phyloP scores from a whole-genome alignment of 2,797 vertebrate species.

The Myripristis jacobus region DNA sequence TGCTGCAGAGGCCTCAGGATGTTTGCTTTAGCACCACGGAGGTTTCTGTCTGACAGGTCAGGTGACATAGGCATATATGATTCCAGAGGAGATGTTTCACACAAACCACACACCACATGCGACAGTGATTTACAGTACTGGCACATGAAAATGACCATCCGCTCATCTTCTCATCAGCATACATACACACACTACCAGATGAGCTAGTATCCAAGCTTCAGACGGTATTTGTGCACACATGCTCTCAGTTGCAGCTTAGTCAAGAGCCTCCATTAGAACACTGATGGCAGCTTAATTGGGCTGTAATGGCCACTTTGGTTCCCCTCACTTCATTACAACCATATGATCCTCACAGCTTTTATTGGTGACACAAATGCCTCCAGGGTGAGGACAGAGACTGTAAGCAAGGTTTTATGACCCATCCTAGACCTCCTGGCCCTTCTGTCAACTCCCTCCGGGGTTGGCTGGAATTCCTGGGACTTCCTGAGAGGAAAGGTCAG shows the following conservation, averaged over 20 bases:
- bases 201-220: neutral
- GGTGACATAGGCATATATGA: slow-evolving; percentile 57
- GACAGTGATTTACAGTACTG: slow-evolving; percentile 19
- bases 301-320: slow-evolving; percentile 68
- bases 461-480: slow-evolving; percentile 61
- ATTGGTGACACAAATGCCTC: slow-evolving; percentile 54
- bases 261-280: slow-evolving; percentile 61
- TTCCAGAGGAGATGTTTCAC: slow-evolving; percentile 28
- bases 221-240: slow-evolving; percentile 43
- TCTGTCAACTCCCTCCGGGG: slow-evolving; percentile 62
- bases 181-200: neutral
- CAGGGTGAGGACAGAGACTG: slow-evolving; percentile 55
- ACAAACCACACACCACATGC: slow-evolving; percentile 20
- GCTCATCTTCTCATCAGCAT: neutral
- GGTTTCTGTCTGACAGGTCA: slow-evolving; percentile 76
- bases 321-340: slow-evolving; percentile 74
- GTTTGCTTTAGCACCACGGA: slow-evolving; percentile 64
- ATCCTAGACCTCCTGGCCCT: slow-evolving; percentile 55
- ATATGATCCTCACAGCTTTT: slow-evolving; percentile 73
- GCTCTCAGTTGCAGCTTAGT: slow-evolving; percentile 31
- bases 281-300: slow-evolving; percentile 73
- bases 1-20: slow-evolving; percentile 59
- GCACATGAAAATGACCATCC: neutral
- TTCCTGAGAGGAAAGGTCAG: slow-evolving; percentile 67
- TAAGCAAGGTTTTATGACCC: slow-evolving; percentile 67